Evolutionary conservation across 2,888 invertebrate genomes (phyloP).

Genomic region (Incurvaria masculella): DNA sequence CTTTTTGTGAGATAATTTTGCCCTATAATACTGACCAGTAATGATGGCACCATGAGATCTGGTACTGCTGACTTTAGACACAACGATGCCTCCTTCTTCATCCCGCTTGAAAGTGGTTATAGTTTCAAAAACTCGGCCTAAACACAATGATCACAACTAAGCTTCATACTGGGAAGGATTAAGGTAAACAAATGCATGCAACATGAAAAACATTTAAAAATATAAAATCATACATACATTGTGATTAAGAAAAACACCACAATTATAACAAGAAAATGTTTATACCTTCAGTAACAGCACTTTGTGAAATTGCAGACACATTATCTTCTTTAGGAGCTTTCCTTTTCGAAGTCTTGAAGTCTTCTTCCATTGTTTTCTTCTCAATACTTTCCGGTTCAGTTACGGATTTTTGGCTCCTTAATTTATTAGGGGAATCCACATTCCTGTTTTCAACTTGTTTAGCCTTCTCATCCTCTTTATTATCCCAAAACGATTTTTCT

Average conservation of each 20-base stretch:
- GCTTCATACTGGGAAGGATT: constrained; percentile 44
- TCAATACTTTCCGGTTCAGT: constrained; percentile 37
- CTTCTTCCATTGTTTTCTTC: constrained; percentile 36
- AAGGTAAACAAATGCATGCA: constrained; percentile 48
- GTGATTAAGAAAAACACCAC: neutral
- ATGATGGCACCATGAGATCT: constrained; percentile 61
- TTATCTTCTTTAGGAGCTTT: constrained; percentile 45
- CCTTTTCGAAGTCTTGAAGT: constrained; percentile 36
- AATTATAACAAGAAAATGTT: constrained; percentile 13
- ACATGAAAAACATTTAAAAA: constrained; percentile 9
- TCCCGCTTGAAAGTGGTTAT: constrained; percentile 53
- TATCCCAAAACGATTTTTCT: constrained; percentile 19
- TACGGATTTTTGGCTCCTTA: constrained; percentile 29
- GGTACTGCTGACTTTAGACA: constrained; percentile 60
- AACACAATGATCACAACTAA: constrained; percentile 30
- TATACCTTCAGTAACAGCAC: constrained; percentile 54
- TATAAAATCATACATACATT: too few species aligned
- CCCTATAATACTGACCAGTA: constrained; percentile 55
- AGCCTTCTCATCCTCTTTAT: constrained; percentile 15
- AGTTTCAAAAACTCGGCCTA: constrained; percentile 55
- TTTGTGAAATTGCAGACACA: constrained; percentile 40
- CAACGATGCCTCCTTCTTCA: constrained; percentile 43
- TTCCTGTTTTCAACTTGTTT: constrained; percentile 26
- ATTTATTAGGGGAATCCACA: constrained; percentile 24
- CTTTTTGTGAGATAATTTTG: too few species aligned